phyloP scores from a whole-genome alignment of 1,140 invertebrate species.

The Trissolcus basalis region DNA sequence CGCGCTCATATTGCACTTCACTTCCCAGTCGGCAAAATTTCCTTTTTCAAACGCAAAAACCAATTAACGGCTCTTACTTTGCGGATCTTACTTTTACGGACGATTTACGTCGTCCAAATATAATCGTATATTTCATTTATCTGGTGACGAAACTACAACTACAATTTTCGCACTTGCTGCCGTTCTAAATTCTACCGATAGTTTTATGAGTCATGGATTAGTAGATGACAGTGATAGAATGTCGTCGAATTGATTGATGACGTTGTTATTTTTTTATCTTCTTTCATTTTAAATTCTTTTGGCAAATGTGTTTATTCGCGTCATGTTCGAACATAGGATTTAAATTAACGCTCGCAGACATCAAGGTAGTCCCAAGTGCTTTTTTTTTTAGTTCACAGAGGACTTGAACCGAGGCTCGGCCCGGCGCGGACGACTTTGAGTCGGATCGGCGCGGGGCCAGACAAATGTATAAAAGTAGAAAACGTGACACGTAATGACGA shows the following conservation, averaged over 20 bases:
- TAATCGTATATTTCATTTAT: constrained; percentile 44
- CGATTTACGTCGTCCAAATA: constrained; percentile 28
- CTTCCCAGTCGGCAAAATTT: background rate
- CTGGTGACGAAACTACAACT: constrained; percentile 36
- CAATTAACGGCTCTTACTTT: constrained; percentile 19
- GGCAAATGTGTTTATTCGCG: too few relatives aligned
- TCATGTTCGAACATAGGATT: too few relatives aligned
- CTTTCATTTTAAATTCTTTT: too few relatives aligned
- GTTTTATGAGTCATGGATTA: constrained; percentile 47
- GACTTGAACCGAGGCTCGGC: constrained; percentile 2
- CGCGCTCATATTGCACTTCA: constrained; percentile 14
- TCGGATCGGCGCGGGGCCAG: constrained; percentile 18
- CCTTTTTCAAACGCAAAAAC: constrained; percentile 14
- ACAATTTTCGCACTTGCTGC: constrained; percentile 52
- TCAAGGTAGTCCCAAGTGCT: too few relatives aligned
- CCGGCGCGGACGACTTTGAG: too few relatives aligned
- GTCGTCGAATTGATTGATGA: constrained; percentile 27
- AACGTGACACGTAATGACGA: constrained; percentile 58
- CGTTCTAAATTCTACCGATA: constrained; percentile 56
- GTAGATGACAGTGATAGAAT: constrained; percentile 31
- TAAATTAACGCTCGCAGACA: too few relatives aligned
- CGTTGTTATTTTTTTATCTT: too few relatives aligned
- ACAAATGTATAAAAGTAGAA: constrained; percentile 75
- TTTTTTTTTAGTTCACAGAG: too few relatives aligned
- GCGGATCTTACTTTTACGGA: constrained; percentile 12